These are phyloP conservation scores for Apodemia hepburni DNA, from an alignment of 2,888 invertebrate species.

Conservation along the genomic window DNA sequence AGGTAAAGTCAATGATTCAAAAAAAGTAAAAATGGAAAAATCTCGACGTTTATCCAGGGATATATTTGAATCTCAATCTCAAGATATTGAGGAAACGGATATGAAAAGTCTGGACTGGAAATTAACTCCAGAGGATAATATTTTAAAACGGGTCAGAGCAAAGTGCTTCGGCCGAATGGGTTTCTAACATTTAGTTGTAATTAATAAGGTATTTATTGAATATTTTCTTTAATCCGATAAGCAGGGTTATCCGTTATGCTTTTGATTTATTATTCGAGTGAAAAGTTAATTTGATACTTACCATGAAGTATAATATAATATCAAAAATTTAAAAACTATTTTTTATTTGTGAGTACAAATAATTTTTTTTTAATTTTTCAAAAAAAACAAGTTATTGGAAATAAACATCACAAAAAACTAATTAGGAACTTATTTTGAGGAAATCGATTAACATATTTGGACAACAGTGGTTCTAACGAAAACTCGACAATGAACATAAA, in stretches of 20 bases:
- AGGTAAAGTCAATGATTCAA: constrained; percentile 33
- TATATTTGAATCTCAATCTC: constrained; percentile 64
- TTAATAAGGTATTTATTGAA: constrained; percentile 21
- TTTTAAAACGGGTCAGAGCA: constrained; percentile 54
- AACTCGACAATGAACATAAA: no score
- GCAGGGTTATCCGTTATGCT: constrained; percentile 58
- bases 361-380: no score
- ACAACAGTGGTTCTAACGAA: no score
- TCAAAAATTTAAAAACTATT: no score
- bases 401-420: no score
- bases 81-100: constrained; percentile 49
- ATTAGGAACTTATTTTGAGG: no score
- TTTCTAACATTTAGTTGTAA: constrained; percentile 44
- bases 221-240: constrained; percentile 42
- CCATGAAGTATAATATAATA: no score
- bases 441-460: no score
- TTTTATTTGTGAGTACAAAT: no score
- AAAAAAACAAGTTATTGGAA: no score
- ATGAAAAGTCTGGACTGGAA: constrained; percentile 51
- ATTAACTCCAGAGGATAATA: constrained; percentile 55
- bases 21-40: constrained; percentile 37
- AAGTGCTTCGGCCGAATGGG: constrained; percentile 61
- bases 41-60: constrained; percentile 56
- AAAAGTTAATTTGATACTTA: neutral
- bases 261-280: neutral